Evolutionary conservation across 2,797 vertebrate genomes (phyloP), one percentile per base, ranked within the genome.

Genomic region (Lophius americanus): DNA sequence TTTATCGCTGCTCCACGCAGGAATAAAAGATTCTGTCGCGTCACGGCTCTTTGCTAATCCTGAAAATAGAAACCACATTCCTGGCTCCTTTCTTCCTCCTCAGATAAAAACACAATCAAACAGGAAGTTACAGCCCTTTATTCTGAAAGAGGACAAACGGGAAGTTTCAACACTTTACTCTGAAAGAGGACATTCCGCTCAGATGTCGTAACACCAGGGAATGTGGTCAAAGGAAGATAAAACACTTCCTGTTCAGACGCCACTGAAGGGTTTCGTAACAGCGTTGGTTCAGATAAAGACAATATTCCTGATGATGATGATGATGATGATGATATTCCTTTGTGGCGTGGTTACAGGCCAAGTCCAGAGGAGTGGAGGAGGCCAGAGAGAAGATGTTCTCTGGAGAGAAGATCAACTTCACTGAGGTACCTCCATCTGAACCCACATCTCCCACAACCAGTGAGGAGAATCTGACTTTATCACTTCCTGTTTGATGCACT

Each of bases 351-450:
- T 57, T 36, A 1, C 62, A 99, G 98, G 97, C 96, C 0, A 94
- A 93, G 88, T 97, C 98, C 6, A 93, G 96, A 61, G 95, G 95
- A 0, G 92, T 98, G 79, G 96, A 97, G 81, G 87, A 92, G 5
- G 96, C 96, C 35, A 90, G 97, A 42, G 94, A 96, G 5, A 88
- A 73, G 69, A 99, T 99, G 97, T 99, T 98, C 86, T 90, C 73
- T 0, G 98, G 97, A 12, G 94, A 97, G 76, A 98, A 98, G 89
- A 97, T 99, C 85, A 99, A 99, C 91, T 98, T 96, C 81, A 99
- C 98, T 0, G 98, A 99, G 97, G 98, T 98, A 87, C 50, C 23
- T 23, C 23, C 23, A 23, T 2, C 23, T 23, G 23, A 23, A 23
- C 23, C 23, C 23, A 2, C 23, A 23, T 23, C 23, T 23, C 23